Conservation (phyloP, 1,140 invertebrate genomes). For the Caenorhabditis briggsae region DNA sequence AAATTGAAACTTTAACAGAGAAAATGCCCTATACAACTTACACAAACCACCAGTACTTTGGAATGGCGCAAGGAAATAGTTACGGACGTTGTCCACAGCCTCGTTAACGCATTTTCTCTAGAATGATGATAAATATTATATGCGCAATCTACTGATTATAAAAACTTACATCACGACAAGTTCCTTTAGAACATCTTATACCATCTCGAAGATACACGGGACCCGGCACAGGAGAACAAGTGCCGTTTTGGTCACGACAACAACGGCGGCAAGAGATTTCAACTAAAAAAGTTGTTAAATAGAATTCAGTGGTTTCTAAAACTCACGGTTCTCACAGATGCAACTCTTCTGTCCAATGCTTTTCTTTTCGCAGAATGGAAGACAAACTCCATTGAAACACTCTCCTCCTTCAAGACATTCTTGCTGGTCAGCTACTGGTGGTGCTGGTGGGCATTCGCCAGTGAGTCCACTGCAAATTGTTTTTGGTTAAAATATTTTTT, state of each 20-base stretch:
- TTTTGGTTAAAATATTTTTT: not conserved
- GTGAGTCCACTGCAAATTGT: conserved; percentile 51
- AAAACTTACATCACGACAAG: conserved; percentile 47
- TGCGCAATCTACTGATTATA: not conserved
- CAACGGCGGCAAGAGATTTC: conserved; percentile 57
- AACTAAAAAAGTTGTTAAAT: conserved; percentile 31
- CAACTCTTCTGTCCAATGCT: conserved; percentile 63
- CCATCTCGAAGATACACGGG: conserved; percentile 46
- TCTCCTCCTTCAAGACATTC: conserved; percentile 62
- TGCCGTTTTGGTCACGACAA: conserved; percentile 56
- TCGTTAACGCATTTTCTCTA: conserved; percentile 53
- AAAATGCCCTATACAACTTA: not conserved
- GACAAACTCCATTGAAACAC: conserved; percentile 56
- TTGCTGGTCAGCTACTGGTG: conserved; percentile 29
- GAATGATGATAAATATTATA: not conserved
- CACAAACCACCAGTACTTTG: conserved; percentile 34
- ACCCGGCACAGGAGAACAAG: conserved; percentile 39
- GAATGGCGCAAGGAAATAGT: conserved; percentile 39
- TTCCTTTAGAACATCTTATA: conserved; percentile 51
- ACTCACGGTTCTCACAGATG: conserved; percentile 65
- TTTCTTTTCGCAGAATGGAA: conserved; percentile 61
- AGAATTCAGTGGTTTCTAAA: not conserved
- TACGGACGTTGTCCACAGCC: conserved; percentile 46
- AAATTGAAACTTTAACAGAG: not conserved
- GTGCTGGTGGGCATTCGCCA: conserved; percentile 59